These are phyloP conservation scores for Nomada goodeniana DNA, from an alignment of 2,888 invertebrate species.

Conservation along the genomic window DNA sequence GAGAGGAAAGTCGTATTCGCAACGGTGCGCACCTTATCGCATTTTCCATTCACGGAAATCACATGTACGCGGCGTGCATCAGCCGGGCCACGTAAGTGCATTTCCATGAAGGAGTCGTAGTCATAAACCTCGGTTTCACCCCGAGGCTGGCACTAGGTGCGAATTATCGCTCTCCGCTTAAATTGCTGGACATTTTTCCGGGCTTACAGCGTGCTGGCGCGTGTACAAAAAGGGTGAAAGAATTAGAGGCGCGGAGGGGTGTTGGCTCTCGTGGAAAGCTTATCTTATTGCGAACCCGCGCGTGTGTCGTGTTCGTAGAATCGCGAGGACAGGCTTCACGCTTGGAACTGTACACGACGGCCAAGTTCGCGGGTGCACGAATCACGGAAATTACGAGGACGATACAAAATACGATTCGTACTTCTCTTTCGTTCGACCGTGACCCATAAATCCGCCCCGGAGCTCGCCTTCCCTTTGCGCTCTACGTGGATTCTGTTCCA, in stretches of 20 bases:
- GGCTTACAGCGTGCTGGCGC: conserved; percentile 6
- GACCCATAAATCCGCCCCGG: conserved; percentile 48
- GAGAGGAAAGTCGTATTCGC: conserved; percentile 25
- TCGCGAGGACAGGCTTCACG: conserved; percentile 39
- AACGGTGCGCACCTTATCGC: conserved; percentile 41
- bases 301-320: conserved; percentile 34
- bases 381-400: conserved; percentile 55
- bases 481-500: neutral
- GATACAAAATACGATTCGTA: conserved; percentile 47
- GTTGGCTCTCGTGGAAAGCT: conserved; percentile 29
- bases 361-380: conserved; percentile 37
- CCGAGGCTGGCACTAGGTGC: conserved; percentile 59
- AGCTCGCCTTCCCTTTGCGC: neutral
- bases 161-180: conserved; percentile 64
- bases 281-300: conserved; percentile 55
- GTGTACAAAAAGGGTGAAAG: neutral
- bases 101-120: conserved; percentile 48
- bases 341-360: conserved; percentile 33
- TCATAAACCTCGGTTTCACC: conserved; percentile 57
- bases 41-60: conserved; percentile 63
- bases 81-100: conserved; percentile 45
- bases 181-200: conserved; percentile 62
- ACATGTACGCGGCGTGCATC: conserved; percentile 25
- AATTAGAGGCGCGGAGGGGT: neutral
- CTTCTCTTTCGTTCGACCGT: conserved; percentile 54